Conservation (phyloP, 2,113 vertebrate species). For the Uria aalge region DNA sequence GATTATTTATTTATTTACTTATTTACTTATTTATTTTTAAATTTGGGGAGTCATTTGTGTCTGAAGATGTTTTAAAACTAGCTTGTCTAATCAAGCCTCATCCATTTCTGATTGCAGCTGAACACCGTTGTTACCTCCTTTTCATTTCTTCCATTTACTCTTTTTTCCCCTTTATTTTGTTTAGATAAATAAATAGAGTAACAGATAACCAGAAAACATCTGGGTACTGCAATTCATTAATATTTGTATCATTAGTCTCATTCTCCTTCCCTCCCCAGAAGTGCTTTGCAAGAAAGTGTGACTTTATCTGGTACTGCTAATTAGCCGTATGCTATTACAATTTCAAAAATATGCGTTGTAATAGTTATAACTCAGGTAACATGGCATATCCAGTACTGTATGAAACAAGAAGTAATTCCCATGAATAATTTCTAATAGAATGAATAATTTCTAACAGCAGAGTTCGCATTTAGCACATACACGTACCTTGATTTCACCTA, state of each 20-base stretch:
- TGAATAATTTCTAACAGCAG: neutral
- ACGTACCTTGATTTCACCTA: neutral
- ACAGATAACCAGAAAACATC: neutral
- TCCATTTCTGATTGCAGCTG: neutral
- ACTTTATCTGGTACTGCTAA: neutral
- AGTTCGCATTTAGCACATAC: neutral
- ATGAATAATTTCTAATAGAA: neutral
- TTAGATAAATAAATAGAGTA: neutral
- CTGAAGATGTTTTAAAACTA: neutral
- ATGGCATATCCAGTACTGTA: neutral
- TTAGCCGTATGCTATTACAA: neutral
- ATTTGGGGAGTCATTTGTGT: neutral
- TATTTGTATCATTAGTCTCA: neutral
- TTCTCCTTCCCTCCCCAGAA: neutral
- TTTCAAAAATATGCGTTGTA: neutral
- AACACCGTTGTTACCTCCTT: accelerated
- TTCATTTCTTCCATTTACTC: neutral
- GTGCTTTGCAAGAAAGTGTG: neutral
- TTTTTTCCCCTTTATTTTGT: neutral
- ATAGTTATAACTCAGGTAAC: neutral
- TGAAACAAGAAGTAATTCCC: neutral
- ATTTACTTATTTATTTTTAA: neutral
- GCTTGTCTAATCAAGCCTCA: neutral
- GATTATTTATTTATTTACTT: neutral
- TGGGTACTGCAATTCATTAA: neutral